Evolutionary conservation across 2,113 vertebrate species (phyloP).

Genomic region (Pterocles gutturalis): DNA sequence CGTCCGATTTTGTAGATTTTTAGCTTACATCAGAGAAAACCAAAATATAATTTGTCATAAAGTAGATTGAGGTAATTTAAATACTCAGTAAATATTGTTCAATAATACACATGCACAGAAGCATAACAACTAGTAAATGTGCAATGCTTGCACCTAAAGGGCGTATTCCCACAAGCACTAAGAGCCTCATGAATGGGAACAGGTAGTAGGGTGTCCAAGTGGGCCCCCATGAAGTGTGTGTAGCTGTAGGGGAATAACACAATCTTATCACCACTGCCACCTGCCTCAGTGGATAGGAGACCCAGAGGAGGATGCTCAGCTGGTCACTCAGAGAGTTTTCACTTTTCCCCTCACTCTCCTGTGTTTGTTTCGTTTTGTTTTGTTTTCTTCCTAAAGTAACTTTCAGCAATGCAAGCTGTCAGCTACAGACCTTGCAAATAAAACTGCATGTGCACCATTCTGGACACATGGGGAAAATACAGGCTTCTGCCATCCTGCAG

Average conservation of each 20-base stretch:
- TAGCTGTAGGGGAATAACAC: background rate
- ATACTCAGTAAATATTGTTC: background rate
- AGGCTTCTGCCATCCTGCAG: background rate
- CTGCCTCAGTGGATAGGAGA: background rate
- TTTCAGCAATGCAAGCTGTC: background rate
- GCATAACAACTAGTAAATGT: background rate
- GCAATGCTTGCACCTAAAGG: background rate
- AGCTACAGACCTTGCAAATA: background rate
- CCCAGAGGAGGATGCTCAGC: background rate
- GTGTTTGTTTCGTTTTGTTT: accelerated
- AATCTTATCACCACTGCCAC: accelerated
- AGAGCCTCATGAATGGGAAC: background rate
- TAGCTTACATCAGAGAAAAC: background rate
- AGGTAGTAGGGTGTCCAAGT: background rate
- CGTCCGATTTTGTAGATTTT: background rate
- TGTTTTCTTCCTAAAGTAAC: background rate
- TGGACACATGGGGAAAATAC: background rate
- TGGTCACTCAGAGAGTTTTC: background rate
- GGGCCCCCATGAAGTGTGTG: accelerated
- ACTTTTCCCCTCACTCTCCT: background rate
- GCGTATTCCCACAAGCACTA: background rate
- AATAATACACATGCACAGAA: background rate
- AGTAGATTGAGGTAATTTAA: background rate
- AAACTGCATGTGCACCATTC: background rate
- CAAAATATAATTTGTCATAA: background rate